Conservation (phyloP, 1,140 invertebrate species). For the Drosophila funebris region DNA sequence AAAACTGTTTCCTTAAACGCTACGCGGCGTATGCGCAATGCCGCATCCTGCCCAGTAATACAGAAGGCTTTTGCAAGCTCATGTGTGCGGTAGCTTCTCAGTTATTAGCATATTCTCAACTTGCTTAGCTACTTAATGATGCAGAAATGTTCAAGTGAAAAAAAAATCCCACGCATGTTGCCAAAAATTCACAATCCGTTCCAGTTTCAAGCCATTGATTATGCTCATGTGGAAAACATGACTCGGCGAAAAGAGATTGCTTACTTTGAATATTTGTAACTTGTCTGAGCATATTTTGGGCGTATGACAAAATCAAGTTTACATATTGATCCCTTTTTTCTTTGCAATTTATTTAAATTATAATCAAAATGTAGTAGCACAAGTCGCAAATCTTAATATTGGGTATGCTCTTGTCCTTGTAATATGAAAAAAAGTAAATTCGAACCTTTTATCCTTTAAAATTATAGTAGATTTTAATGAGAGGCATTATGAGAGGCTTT, state of each 20-base stretch:
- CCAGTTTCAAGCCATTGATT: slow-evolving; percentile 43
- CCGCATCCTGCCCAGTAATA: slow-evolving; percentile 4
- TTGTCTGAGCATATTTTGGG: background rate
- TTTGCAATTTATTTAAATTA: background rate
- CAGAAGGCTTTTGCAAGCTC: slow-evolving; percentile 2
- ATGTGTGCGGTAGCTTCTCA: slow-evolving; percentile 11
- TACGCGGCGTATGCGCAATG: slow-evolving; percentile 19
- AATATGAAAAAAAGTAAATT: background rate
- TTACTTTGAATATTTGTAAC: background rate
- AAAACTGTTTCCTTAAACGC: slow-evolving; percentile 7
- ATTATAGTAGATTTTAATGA: background rate
- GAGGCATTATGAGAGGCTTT: too few species aligned
- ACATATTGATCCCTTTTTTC: background rate
- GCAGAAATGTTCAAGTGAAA: slow-evolving; percentile 45
- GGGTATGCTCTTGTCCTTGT: background rate
- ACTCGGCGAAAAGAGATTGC: background rate
- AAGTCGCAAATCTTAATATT: background rate
- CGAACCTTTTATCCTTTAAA: background rate
- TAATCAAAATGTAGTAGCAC: background rate
- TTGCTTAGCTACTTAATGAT: slow-evolving; percentile 51
- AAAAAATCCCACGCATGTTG: slow-evolving; percentile 4
- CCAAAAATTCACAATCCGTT: slow-evolving; percentile 19
- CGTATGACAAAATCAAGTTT: background rate
- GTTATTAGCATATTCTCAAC: slow-evolving; percentile 50
- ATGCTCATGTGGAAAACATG: slow-evolving; percentile 5